Percentiles rank a stretch among this genome's conserved stretches.
phyloP scores from a whole-genome alignment of 2,888 invertebrate genomes.

The Byasa hedistus region DNA sequence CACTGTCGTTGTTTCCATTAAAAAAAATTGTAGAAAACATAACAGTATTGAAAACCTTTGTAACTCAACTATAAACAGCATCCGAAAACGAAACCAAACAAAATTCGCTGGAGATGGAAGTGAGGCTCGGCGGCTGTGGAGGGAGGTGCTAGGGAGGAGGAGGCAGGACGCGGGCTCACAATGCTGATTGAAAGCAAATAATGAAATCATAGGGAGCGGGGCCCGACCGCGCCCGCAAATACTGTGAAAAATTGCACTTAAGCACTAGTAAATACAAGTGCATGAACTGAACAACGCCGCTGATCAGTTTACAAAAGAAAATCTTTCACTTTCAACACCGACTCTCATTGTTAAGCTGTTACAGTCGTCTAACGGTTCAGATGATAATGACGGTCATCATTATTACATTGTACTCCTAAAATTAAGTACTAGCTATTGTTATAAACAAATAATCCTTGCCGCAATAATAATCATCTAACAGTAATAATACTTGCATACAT shows the following conservation, averaged over 20 bases:
- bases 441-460: too few relatives aligned
- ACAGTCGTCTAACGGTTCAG: too few relatives aligned
- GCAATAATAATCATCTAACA: too few relatives aligned
- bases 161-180: slow-evolving; percentile 58
- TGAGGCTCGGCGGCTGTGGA: slow-evolving; percentile 43
- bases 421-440: too few relatives aligned
- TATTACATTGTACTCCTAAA: background rate
- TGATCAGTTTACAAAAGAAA: background rate
- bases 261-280: slow-evolving; percentile 54
- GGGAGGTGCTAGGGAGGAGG: slow-evolving; percentile 33
- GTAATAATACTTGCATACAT: too few relatives aligned
- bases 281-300: slow-evolving; percentile 41
- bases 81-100: slow-evolving; percentile 77
- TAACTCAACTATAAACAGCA: slow-evolving; percentile 71
- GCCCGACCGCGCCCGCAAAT: slow-evolving; percentile 61
- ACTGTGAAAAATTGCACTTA: slow-evolving; percentile 72
- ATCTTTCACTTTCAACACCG: background rate
- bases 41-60: slow-evolving; percentile 53
- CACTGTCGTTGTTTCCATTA: slow-evolving; percentile 18
- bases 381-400: background rate
- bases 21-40: slow-evolving; percentile 19
- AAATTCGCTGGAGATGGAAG: slow-evolving; percentile 62
- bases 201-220: slow-evolving; percentile 75
- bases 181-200: slow-evolving; percentile 80
- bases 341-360: background rate